A percentile compares a stretch with the other conserved stretches of the same genome.
These are phyloP conservation scores for Sciurus carolinensis DNA, from an alignment of 2,797 vertebrate species.

Conservation along the genomic window DNA sequence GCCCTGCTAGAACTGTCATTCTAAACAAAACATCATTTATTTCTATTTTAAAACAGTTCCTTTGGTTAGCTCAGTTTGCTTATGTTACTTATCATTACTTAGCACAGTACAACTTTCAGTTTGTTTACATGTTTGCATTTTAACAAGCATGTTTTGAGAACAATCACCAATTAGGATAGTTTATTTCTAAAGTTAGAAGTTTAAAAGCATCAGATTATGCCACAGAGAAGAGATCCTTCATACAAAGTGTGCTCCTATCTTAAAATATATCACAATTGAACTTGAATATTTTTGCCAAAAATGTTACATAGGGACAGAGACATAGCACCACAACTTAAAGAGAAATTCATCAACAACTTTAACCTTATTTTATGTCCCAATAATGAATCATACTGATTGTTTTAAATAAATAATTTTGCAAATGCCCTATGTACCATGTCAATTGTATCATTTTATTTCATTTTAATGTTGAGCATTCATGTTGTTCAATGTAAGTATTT, in stretches of 20 bases:
- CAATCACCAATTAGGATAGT: background rate
- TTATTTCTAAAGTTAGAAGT: background rate
- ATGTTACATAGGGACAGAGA: background rate
- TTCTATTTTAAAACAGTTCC: background rate
- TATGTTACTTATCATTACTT: background rate
- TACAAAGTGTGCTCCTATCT: rapidly evolving
- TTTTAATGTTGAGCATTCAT: constrained; percentile 15
- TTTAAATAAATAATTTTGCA: background rate
- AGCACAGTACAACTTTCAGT: background rate
- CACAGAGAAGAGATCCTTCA: background rate
- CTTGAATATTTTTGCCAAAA: background rate
- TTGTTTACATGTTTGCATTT: background rate
- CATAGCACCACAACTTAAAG: background rate
- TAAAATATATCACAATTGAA: background rate
- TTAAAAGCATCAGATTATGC: background rate
- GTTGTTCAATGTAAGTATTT: background rate
- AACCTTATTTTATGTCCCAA: background rate
- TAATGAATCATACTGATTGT: background rate
- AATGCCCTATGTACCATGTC: background rate
- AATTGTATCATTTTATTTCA: background rate
- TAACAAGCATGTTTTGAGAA: background rate
- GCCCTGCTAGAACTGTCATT: background rate
- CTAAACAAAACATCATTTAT: background rate
- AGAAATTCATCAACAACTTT: background rate
- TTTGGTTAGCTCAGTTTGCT: background rate